A percentile compares a stretch with the other conserved stretches of the same genome.
These are phyloP conservation scores for Miniopterus natalensis DNA, from an alignment of 2,113 vertebrate genomes.

Conservation along the genomic window DNA sequence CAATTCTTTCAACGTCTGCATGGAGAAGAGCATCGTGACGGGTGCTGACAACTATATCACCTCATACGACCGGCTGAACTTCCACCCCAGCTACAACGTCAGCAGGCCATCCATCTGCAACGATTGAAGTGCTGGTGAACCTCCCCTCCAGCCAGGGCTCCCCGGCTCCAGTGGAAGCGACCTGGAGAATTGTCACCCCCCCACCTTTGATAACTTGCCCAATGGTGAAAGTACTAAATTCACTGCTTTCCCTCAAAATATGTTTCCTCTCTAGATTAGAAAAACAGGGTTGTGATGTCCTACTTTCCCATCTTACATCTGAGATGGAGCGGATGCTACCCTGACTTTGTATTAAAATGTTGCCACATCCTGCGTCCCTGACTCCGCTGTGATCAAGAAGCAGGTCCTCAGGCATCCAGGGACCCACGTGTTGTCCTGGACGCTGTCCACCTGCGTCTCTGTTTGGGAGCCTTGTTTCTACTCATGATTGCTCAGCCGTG, in stretches of 20 bases:
- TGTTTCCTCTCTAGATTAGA: neutral
- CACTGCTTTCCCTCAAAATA: neutral
- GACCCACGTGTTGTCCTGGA: neutral
- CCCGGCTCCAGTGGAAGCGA: rapidly evolving
- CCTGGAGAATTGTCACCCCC: rapidly evolving
- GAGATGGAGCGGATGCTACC: neutral
- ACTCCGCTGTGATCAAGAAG: rapidly evolving
- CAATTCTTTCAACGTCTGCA: constrained; percentile 86
- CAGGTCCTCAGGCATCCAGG: rapidly evolving
- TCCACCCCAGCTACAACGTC: constrained; percentile 87
- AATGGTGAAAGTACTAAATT: rapidly evolving
- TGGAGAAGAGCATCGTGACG: constrained; percentile 87
- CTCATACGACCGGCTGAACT: constrained; percentile 78
- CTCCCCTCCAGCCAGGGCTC: rapidly evolving
- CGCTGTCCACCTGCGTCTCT: rapidly evolving
- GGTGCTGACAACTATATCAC: constrained; percentile 81
- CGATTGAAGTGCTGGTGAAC: neutral
- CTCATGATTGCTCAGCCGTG: rapidly evolving
- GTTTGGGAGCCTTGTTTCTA: neutral
- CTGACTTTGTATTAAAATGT: constrained; percentile 19
- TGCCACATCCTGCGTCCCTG: rapidly evolving
- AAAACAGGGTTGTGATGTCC: neutral
- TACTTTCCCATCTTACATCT: rapidly evolving
- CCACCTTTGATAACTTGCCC: rapidly evolving
- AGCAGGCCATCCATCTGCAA: constrained; percentile 79